phyloP scores from a whole-genome alignment of 2,797 vertebrate species.

The Bradypus variegatus region DNA sequence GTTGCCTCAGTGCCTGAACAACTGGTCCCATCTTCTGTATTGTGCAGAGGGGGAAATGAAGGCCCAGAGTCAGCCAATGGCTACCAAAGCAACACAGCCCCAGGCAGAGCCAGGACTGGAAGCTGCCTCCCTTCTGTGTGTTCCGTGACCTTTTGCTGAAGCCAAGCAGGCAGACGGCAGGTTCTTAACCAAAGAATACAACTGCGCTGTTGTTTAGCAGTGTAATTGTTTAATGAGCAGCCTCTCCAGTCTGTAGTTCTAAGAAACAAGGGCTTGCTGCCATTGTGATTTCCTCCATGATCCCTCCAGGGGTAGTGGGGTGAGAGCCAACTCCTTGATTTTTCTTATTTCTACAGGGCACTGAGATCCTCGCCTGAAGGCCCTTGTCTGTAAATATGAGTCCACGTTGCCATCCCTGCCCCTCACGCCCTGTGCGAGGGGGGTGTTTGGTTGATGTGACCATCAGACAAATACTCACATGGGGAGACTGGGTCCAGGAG shows the following conservation, averaged over 20 bases:
- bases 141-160: neutral
- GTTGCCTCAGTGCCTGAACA: neutral
- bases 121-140: neutral
- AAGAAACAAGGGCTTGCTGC: conserved; percentile 19
- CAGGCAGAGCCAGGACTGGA: neutral
- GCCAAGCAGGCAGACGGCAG: neutral
- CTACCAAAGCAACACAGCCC: neutral
- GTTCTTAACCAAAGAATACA: neutral
- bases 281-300: conserved; percentile 25
- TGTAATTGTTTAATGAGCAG: conserved; percentile 9
- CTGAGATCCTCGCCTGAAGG: neutral
- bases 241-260: neutral
- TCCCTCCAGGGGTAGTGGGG: neutral
- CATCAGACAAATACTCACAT: neutral
- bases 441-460: neutral
- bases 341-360: conserved; percentile 20
- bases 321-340: neutral
- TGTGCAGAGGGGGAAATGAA: neutral
- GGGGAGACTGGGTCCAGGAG: neutral
- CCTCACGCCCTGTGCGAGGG: neutral
- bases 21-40: neutral
- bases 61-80: neutral
- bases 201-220: neutral
- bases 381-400: neutral
- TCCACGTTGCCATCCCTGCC: neutral